These are phyloP conservation scores for Apus apus DNA, from an alignment of 2,113 vertebrate genomes.

Conservation along the genomic window DNA sequence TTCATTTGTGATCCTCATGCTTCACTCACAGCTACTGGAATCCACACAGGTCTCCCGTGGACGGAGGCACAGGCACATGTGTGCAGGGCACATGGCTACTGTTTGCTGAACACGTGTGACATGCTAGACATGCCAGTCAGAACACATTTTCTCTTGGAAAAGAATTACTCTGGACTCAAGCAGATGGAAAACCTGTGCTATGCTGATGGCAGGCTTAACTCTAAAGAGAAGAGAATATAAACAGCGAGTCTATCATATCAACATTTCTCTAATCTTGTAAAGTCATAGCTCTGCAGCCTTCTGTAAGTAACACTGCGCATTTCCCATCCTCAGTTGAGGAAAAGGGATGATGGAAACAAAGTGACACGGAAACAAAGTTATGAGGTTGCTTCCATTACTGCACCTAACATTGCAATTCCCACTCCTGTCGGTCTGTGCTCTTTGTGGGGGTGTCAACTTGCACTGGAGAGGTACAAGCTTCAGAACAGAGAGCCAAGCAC, in stretches of 20 bases:
- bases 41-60: rapidly evolving
- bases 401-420: neutral
- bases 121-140: neutral
- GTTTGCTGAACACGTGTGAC: rapidly evolving
- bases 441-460: neutral
- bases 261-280: neutral
- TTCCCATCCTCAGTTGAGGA: neutral
- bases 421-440: neutral
- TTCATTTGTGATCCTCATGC: neutral
- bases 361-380: neutral
- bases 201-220: neutral
- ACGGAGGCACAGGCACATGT: neutral
- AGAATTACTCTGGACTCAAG: neutral
- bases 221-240: neutral
- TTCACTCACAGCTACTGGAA: neutral
- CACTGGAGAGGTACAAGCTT: neutral
- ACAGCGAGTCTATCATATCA: neutral
- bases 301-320: neutral
- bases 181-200: neutral
- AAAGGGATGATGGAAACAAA: neutral
- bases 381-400: neutral
- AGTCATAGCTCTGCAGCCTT: neutral
- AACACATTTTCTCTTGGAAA: neutral
- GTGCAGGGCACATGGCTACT: neutral
- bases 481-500: neutral